phyloP scores from a whole-genome alignment of 2,797 vertebrate genomes.

The Melanotaenia boesemani region DNA sequence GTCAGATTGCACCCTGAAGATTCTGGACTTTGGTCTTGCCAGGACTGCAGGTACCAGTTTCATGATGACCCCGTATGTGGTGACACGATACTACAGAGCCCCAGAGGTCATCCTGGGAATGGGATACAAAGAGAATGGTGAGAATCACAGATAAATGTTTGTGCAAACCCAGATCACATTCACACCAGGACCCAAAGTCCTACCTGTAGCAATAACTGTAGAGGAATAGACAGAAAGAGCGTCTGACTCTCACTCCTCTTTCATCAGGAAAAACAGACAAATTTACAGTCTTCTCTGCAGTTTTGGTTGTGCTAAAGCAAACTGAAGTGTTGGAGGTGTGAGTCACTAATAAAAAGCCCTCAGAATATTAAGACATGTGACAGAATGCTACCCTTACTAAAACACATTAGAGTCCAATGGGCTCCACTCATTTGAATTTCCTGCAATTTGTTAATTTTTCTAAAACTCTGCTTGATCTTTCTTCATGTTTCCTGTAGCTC shows the following conservation, averaged over 20 bases:
- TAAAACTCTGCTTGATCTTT: conserved; percentile 34
- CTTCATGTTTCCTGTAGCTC: conserved; percentile 21
- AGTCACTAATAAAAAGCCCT: conserved; percentile 47
- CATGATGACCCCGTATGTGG: conserved; percentile 99
- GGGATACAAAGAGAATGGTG: conserved; percentile 99
- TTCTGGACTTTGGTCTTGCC: conserved; percentile 97
- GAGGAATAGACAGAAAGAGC: neutral
- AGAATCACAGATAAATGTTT: conserved; percentile 46
- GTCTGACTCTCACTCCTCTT: neutral
- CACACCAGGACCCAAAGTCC: neutral
- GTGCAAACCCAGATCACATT: neutral
- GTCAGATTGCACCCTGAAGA: conserved; percentile 98
- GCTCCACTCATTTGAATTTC: conserved; percentile 55
- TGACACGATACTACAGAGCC: conserved; percentile 98
- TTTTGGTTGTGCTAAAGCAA: conserved; percentile 14
- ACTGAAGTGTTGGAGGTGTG: conserved; percentile 35
- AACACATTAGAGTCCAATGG: conserved; percentile 51
- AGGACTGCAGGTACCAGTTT: conserved; percentile 99
- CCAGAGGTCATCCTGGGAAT: conserved; percentile 99
- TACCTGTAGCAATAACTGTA: neutral
- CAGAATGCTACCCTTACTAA: conserved; percentile 42
- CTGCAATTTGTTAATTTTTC: conserved; percentile 38
- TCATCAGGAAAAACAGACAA: neutral
- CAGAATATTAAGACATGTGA: conserved; percentile 41
- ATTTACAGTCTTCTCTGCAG: conserved; percentile 12